Conservation (phyloP, 2,113 vertebrate genomes). For the Tursiops truncatus region DNA sequence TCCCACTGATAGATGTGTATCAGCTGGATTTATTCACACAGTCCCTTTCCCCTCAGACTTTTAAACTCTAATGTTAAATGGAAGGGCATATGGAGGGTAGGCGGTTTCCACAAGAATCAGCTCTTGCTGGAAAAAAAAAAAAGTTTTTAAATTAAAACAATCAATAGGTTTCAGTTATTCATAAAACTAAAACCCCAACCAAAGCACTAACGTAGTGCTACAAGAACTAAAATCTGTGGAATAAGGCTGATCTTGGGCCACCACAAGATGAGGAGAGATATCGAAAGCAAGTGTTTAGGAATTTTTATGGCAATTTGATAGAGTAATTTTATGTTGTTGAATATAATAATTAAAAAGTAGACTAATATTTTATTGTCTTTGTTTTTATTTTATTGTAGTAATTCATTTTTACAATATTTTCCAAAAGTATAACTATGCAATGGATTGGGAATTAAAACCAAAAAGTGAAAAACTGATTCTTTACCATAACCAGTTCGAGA, state of each 20-base stretch:
- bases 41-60: background rate
- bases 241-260: background rate
- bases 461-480: background rate
- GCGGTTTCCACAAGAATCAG: background rate
- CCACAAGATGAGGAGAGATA: background rate
- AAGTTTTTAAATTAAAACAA: background rate
- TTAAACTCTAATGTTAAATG: background rate
- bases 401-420: background rate
- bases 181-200: background rate
- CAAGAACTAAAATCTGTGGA: background rate
- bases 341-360: background rate
- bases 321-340: background rate
- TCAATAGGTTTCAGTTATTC: background rate
- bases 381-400: background rate
- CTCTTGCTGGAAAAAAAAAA: background rate
- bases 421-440: background rate
- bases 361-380: background rate
- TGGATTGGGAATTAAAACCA: background rate
- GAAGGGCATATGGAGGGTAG: background rate
- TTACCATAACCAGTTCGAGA: background rate
- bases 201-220: background rate
- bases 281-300: background rate
- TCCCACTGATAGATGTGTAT: background rate
- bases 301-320: background rate
- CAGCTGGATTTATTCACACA: background rate